Base-by-base conservation (phyloP, 2,113 vertebrate species). In the Globicephala melas region DNA sequence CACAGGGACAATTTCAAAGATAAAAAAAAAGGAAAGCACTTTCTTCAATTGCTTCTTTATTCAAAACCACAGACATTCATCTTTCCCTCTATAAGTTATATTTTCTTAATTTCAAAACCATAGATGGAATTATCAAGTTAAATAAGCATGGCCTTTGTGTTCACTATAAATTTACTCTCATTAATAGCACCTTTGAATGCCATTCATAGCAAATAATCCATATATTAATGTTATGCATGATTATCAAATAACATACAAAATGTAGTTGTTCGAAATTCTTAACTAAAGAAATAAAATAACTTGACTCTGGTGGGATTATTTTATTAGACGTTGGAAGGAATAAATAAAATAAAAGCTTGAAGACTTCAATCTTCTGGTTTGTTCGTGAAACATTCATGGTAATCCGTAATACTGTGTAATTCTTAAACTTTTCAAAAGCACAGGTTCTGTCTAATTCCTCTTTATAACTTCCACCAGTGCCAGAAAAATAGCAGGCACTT, bases 71-170 rank as follows among this genome's bases (percentile, higher is more conserved):
- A 96, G 10, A 71, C 36, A 70, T 50, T 82, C 14, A 84, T 31
- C 17, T 92, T 89, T 62, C 55, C 21, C 1, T 60, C 68, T 73
- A 41, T 83, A 83, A 73, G 71, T 62, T 94, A 47, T 55, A 81
- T 82, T 89, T 94, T 81, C 74, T 95, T 86, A 89, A 95, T 83
- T 89, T 91, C 79, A 79, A 95, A 89, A 77, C 62, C 36, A 93
- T 17, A 85, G 11, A 44, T 92, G n/a, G 9, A 18, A 58, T 8
- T 68, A 63, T 68, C 20, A 91, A 47, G 2, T 87, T 83, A 65
- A 89, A 63, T 89, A 85, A 73, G 73, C 26, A 71, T 67, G 26
- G 17, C 77, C 36, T 91, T 53, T 91, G 33, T 68, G 26, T 71
- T 65, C 80, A 50, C 55, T 21, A 71, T 21, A 91, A 81, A 82